Evolutionary conservation across 2,888 invertebrate genomes (phyloP).

Genomic region (Cataglyphis cursor): DNA sequence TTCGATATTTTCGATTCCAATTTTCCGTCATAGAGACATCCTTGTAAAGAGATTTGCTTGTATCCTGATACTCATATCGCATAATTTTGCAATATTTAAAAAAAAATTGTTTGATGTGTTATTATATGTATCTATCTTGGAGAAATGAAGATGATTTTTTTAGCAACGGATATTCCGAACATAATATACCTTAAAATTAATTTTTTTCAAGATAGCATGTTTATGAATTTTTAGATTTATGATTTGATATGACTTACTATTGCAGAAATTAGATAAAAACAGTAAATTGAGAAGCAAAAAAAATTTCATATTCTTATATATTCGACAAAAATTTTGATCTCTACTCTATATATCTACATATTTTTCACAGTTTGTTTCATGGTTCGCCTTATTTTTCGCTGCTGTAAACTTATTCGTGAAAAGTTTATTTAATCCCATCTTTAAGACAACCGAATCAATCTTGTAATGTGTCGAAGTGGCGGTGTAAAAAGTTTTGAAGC

Average conservation of each 20-base stretch:
- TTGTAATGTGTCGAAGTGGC: constrained; percentile 44
- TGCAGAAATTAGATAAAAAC: background rate
- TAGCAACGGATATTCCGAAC: background rate
- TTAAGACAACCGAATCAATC: constrained; percentile 28
- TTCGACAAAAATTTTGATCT: background rate
- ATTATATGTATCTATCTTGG: background rate
- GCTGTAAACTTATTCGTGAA: background rate
- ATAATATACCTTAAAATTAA: background rate
- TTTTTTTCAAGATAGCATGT: background rate
- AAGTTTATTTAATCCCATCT: background rate
- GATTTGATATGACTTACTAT: background rate
- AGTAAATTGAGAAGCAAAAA: background rate
- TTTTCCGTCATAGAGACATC: background rate
- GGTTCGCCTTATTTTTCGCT: background rate
- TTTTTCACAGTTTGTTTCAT: background rate
- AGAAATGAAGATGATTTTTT: background rate
- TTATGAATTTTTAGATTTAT: background rate
- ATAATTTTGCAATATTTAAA: background rate
- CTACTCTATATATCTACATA: background rate
- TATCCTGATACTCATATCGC: background rate
- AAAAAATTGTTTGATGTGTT: background rate
- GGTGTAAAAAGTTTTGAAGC: constrained; percentile 25
- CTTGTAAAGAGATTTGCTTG: background rate
- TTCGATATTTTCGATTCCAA: constrained; percentile 8
- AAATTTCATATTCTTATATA: background rate